Percentiles rank a stretch among this genome's conserved stretches.
Evolutionary conservation across 1,140 invertebrate species (phyloP).

Genomic region (Cecropterus lyciades): DNA sequence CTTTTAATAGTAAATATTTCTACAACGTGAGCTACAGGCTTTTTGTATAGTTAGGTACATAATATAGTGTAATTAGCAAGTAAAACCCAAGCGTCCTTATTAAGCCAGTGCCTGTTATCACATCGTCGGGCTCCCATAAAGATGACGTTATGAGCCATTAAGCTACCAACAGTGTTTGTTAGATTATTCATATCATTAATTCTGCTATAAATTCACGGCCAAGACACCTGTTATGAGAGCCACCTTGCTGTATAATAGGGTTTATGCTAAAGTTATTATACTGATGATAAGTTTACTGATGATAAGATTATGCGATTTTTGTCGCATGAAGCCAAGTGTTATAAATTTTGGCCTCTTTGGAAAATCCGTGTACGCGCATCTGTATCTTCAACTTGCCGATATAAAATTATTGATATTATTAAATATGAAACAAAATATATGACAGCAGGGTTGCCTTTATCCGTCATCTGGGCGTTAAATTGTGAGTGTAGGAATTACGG

Average conservation of each 20-base stretch:
- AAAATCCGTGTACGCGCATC: too few species aligned
- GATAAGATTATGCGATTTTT: too few species aligned
- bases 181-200: slow-evolving; percentile 30
- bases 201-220: slow-evolving; percentile 5
- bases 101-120: slow-evolving; percentile 22
- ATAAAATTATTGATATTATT: too few species aligned
- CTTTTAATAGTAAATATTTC: too few species aligned
- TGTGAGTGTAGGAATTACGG: too few species aligned
- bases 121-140: slow-evolving; percentile 9
- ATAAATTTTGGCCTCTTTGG: too few species aligned
- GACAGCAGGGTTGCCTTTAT: too few species aligned
- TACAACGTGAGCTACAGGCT: too few species aligned
- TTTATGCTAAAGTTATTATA: not conserved
- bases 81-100: not conserved
- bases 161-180: slow-evolving; percentile 14
- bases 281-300: not conserved
- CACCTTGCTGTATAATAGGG: not conserved
- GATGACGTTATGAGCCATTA: slow-evolving; percentile 24
- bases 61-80: slow-evolving; percentile 1
- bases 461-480: too few species aligned
- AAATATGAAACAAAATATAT: too few species aligned
- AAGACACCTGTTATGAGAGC: slow-evolving; percentile 14
- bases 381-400: too few species aligned
- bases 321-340: too few species aligned
- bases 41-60: not conserved